A percentile compares a stretch with the other conserved stretches of the same genome.
These are phyloP conservation scores for Pediacus dermestoides DNA, from an alignment of 2,888 invertebrate species.

Conservation along the genomic window DNA sequence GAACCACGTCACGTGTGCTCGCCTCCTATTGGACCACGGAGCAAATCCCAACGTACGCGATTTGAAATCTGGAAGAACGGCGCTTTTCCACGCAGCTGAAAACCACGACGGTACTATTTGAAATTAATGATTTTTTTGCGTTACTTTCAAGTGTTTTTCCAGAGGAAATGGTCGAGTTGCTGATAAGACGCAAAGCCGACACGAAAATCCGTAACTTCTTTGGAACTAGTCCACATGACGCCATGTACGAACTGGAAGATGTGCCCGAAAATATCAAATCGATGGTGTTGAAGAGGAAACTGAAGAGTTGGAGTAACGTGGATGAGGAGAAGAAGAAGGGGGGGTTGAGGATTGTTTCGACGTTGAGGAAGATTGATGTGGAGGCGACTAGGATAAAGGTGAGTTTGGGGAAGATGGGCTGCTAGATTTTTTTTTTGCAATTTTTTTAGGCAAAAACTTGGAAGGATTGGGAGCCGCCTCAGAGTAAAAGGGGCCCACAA, in stretches of 20 bases:
- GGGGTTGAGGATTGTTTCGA: conserved; percentile 9
- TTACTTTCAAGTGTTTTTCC: conserved; percentile 30
- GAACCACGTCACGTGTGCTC: conserved; percentile 44
- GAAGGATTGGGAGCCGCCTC: too few relatives aligned
- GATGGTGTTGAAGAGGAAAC: conserved; percentile 6
- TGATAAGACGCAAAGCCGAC: conserved; percentile 51
- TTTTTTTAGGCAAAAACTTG: too few relatives aligned
- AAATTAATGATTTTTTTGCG: conserved; percentile 41
- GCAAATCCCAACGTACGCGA: conserved; percentile 45
- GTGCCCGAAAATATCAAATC: conserved; percentile 34
- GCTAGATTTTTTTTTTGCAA: too few relatives aligned
- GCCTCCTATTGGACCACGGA: conserved; percentile 40
- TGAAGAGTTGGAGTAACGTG: conserved; percentile 31
- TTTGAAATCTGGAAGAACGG: conserved; percentile 53
- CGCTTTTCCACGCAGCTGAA: conserved; percentile 51
- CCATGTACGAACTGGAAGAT: conserved; percentile 49
- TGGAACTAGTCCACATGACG: conserved; percentile 49
- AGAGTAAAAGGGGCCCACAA: too few relatives aligned
- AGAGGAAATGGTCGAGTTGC: conserved; percentile 48
- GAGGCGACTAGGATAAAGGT: too few relatives aligned
- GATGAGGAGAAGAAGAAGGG: conserved; percentile 23
- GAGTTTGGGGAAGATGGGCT: too few relatives aligned
- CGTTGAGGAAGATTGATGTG: conserved; percentile 7
- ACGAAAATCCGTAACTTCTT: conserved; percentile 50
- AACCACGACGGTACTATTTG: conserved; percentile 41